phyloP scores from a whole-genome alignment of 2,797 vertebrate species.

The Myotis vivesi region DNA sequence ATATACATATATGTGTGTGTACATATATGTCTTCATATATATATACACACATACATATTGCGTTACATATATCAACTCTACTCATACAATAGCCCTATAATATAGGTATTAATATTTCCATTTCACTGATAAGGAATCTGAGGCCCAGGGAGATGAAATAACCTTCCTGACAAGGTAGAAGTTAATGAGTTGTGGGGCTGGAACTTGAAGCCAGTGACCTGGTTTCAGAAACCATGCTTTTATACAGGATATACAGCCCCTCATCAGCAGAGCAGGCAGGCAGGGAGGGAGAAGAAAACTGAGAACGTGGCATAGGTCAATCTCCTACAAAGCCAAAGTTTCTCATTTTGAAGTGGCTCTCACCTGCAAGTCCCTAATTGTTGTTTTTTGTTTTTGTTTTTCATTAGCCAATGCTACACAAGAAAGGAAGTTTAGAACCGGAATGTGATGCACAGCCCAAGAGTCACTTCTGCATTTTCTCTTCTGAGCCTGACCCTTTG shows the following conservation, averaged over 20 bases:
- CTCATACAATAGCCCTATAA: background rate
- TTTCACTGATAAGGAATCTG: background rate
- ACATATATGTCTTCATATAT: background rate
- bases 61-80: background rate
- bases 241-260: background rate
- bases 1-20: no score
- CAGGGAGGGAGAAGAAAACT: no score
- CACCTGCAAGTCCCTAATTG: background rate
- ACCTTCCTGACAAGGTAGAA: background rate
- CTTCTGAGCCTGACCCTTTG: background rate
- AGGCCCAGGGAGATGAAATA: background rate
- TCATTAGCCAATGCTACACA: background rate
- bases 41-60: no score
- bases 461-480: background rate
- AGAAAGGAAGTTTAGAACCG: slow-evolving; percentile 22
- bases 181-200: background rate
- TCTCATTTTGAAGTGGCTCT: background rate
- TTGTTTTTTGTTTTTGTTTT: background rate
- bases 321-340: background rate
- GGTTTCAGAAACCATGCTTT: background rate
- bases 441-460: background rate
- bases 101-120: background rate
- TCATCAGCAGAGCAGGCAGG: no score
- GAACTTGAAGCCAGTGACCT: background rate
- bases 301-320: background rate